A percentile compares a stretch with the other conserved stretches of the same genome.
Conservation (phyloP, 2,888 invertebrate species). For the Cataglyphis cursor region DNA sequence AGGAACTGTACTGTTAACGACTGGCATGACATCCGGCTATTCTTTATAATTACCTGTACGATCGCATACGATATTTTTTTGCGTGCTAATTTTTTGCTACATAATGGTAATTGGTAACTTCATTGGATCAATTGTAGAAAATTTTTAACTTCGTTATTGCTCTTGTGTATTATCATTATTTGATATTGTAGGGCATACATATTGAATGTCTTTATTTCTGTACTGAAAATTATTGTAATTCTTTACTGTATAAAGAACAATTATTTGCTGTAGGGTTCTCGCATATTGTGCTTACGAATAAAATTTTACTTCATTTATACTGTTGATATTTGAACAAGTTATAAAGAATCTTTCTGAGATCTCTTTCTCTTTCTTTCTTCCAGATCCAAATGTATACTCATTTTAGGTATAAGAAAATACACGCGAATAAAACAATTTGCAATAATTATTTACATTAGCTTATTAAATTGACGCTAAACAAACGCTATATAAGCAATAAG, state of each 20-base stretch:
- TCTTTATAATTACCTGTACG: slow-evolving; percentile 66
- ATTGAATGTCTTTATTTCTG: background rate
- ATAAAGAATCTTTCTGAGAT: no score
- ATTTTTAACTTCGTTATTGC: slow-evolving; percentile 9
- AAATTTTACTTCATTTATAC: slow-evolving; percentile 67
- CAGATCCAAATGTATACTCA: background rate
- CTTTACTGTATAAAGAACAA: slow-evolving; percentile 11
- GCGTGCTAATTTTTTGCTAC: slow-evolving; percentile 2
- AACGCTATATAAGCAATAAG: no score
- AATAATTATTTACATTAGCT: no score
- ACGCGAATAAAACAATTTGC: no score
- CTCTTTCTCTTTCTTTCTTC: background rate
- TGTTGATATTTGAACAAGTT: background rate
- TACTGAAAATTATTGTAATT: slow-evolving; percentile 19
- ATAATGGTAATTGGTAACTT: slow-evolving; percentile 8
- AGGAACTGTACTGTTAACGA: slow-evolving; percentile 92
- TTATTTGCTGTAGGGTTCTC: slow-evolving; percentile 62
- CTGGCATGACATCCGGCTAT: slow-evolving; percentile 86
- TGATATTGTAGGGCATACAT: slow-evolving; percentile 7
- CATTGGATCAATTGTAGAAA: slow-evolving; percentile 23
- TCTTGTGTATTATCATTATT: slow-evolving; percentile 25
- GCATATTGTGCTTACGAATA: slow-evolving; percentile 69
- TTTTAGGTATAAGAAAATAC: background rate
- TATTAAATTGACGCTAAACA: no score
- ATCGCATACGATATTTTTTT: slow-evolving; percentile 3